Percentiles rank a stretch among this genome's conserved stretches.
These are phyloP conservation scores for Plutella xylostella DNA, from an alignment of 2,888 invertebrate genomes.

Conservation along the genomic window DNA sequence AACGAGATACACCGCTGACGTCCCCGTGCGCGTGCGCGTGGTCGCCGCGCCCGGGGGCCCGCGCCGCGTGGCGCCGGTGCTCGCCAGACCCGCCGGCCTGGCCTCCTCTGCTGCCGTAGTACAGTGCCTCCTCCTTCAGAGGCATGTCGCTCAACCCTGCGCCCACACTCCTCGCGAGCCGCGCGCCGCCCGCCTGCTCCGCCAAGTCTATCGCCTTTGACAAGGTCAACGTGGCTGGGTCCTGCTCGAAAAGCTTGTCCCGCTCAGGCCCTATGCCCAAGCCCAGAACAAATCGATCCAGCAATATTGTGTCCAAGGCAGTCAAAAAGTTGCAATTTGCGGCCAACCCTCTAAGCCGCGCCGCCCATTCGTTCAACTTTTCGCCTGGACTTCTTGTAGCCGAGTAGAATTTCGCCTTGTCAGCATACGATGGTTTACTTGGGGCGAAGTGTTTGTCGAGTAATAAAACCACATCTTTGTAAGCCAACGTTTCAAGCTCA, in stretches of 20 bases:
- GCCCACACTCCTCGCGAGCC: background rate
- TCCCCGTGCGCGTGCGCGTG: no score
- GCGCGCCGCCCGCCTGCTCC: background rate
- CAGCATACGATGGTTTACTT: background rate
- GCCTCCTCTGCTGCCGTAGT: background rate
- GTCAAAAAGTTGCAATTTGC: background rate
- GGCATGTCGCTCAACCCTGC: no score
- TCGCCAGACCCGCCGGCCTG: no score
- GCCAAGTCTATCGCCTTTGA: slow-evolving; percentile 2
- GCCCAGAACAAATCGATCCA: slow-evolving; percentile 12
- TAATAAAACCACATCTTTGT: background rate
- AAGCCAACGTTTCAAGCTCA: background rate
- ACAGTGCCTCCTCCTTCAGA: slow-evolving; percentile 2
- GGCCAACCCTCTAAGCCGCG: slow-evolving; percentile 2
- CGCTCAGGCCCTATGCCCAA: no score
- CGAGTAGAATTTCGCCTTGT: no score
- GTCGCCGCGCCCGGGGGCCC: no score
- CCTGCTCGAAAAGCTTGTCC: no score
- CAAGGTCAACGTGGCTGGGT: background rate
- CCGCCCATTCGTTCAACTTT: slow-evolving; percentile 2
- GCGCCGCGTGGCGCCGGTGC: no score
- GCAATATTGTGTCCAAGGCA: background rate
- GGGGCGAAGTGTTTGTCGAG: slow-evolving; percentile 1
- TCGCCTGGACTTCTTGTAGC: background rate
- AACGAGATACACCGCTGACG: no score